These are phyloP conservation scores for Tachystola acroxantha DNA, from an alignment of 2,888 invertebrate species.

Conservation along the genomic window DNA sequence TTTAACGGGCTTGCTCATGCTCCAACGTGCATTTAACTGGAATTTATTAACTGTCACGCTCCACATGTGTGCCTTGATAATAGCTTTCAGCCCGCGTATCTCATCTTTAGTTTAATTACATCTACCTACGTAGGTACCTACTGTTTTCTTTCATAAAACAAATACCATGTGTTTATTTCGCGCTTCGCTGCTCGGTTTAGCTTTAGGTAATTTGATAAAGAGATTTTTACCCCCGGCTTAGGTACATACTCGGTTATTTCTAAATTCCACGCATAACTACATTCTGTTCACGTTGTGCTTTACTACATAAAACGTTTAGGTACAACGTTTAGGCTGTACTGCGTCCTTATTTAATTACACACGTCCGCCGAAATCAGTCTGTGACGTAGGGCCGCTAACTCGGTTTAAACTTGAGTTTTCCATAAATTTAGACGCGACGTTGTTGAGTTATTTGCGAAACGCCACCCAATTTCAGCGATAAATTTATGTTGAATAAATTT, in stretches of 20 bases:
- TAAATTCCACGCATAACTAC: no score
- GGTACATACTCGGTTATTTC: conserved; percentile 17
- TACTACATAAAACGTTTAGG: conserved; percentile 36
- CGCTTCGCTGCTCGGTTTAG: no score
- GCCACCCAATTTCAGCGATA: conserved; percentile 6
- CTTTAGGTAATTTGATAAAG: conserved; percentile 26
- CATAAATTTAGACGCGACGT: conserved; percentile 6
- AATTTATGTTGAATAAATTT: conserved; percentile 7
- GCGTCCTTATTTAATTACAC: conserved; percentile 41
- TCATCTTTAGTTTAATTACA: no score
- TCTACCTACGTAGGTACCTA: no score
- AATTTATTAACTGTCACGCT: no score
- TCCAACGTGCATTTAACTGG: no score
- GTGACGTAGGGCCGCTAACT: conserved; percentile 28
- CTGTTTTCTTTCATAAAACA: no score
- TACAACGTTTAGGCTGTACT: conserved; percentile 21
- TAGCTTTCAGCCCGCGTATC: no score
- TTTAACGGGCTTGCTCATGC: no score
- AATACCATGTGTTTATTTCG: no score
- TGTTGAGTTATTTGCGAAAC: conserved; percentile 5
- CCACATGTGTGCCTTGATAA: no score
- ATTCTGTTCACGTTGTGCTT: no score
- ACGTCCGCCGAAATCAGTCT: conserved; percentile 37
- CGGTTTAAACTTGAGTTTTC: conserved; percentile 25
- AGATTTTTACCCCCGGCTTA: conserved; percentile 21